phyloP scores from a whole-genome alignment of 2,888 invertebrate species.

The Polia nebulosa region DNA sequence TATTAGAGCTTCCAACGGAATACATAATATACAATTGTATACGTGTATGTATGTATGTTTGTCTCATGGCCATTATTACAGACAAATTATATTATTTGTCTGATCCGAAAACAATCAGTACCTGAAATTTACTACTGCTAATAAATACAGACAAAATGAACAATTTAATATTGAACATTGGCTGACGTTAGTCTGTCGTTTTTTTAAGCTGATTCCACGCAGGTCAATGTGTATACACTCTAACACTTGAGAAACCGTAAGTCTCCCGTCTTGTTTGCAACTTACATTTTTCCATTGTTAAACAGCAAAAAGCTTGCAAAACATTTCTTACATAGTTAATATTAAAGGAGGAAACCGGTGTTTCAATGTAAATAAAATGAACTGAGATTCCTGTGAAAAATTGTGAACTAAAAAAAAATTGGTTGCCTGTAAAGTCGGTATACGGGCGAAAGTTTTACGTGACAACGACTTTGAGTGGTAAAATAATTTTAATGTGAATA shows the following conservation, averaged over 20 bases:
- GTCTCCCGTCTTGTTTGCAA: slow-evolving; percentile 44
- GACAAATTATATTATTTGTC: too few species aligned
- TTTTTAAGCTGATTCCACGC: background rate
- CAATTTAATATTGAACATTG: background rate
- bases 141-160: background rate
- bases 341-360: slow-evolving; percentile 21
- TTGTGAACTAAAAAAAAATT: slow-evolving; percentile 30
- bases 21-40: too few species aligned
- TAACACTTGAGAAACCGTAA: slow-evolving; percentile 39
- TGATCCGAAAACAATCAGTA: too few species aligned
- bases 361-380: slow-evolving; percentile 36
- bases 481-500: too few species aligned
- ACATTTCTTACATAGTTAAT: slow-evolving; percentile 33
- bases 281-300: slow-evolving; percentile 53
- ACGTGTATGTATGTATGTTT: too few species aligned
- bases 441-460: too few species aligned
- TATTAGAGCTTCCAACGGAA: too few species aligned
- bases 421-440: too few species aligned
- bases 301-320: slow-evolving; percentile 32
- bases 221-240: background rate
- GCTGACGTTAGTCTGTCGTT: too few species aligned
- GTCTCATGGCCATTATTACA: too few species aligned
- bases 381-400: slow-evolving; percentile 30
- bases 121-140: background rate
- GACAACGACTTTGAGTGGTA: too few species aligned